Percentiles rank a stretch among this genome's conserved stretches.
phyloP scores from a whole-genome alignment of 2,888 invertebrate species.

The Muscina levida region DNA sequence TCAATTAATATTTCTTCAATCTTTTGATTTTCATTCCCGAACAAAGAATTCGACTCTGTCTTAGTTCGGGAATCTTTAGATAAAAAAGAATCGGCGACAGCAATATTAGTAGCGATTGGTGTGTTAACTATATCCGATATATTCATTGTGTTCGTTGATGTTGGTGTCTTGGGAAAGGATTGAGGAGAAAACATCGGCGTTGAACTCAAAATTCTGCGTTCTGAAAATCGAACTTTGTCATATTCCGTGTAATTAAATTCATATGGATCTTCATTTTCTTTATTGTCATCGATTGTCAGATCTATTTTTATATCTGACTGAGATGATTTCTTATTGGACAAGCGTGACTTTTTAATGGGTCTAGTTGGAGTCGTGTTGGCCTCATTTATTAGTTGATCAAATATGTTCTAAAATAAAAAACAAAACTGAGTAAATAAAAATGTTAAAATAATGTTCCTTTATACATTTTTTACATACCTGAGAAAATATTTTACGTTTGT shows the following conservation, averaged over 20 bases:
- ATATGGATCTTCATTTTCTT: no score
- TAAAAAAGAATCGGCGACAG: neutral
- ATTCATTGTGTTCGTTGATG: slow-evolving; percentile 47
- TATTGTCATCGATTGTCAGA: no score
- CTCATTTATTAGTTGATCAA: no score
- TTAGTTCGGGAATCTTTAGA: neutral
- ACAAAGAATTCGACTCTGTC: neutral
- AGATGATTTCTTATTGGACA: no score
- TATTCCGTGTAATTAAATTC: no score
- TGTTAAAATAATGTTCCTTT: neutral
- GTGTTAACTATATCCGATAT: slow-evolving; percentile 55
- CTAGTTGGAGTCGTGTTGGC: no score
- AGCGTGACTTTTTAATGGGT: no score
- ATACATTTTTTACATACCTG: neutral
- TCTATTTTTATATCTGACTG: no score
- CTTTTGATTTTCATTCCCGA: neutral
- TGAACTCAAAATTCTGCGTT: neutral
- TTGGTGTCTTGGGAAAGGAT: slow-evolving; percentile 38
- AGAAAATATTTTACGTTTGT: neutral
- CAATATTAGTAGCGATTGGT: neutral
- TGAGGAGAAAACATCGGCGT: neutral
- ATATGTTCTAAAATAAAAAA: no score
- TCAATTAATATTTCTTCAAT: neutral
- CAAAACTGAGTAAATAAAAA: no score
- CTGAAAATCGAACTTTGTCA: neutral